Conservation (phyloP, 1,140 invertebrate species). For the Micrasema minimum region DNA sequence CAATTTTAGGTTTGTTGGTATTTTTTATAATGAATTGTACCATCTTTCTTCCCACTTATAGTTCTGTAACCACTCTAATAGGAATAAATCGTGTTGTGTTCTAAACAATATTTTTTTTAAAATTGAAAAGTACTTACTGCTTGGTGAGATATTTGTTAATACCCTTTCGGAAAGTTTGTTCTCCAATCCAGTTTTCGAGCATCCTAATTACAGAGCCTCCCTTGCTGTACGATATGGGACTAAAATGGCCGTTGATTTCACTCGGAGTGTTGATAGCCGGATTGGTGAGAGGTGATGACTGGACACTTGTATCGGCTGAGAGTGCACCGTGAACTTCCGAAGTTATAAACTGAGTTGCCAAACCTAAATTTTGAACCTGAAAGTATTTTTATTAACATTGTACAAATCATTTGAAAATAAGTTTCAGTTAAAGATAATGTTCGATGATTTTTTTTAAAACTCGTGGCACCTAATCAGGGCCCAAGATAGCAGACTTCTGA, state of each 20-base stretch:
- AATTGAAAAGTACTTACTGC: slow-evolving; percentile 25
- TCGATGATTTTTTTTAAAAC: too few species aligned
- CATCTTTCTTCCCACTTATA: too few species aligned
- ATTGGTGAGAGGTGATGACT: slow-evolving; percentile 72
- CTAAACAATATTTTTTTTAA: too few species aligned
- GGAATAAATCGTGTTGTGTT: too few species aligned
- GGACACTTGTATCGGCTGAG: slow-evolving; percentile 71
- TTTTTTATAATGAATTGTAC: background rate
- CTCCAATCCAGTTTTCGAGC: slow-evolving; percentile 77
- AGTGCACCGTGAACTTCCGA: slow-evolving; percentile 73
- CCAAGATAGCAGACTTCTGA: too few species aligned
- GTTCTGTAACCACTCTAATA: too few species aligned
- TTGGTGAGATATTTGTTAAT: slow-evolving; percentile 64
- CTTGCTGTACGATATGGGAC: slow-evolving; percentile 75
- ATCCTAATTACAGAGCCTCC: slow-evolving; percentile 79
- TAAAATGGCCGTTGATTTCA: slow-evolving; percentile 69
- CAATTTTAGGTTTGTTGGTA: background rate
- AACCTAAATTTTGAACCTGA: too few species aligned
- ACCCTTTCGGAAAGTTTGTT: slow-evolving; percentile 70
- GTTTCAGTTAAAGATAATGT: too few species aligned
- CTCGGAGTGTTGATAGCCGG: slow-evolving; percentile 62
- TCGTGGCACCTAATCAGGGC: too few species aligned
- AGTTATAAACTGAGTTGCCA: too few species aligned
- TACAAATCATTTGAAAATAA: too few species aligned
- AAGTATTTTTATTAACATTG: too few species aligned